phyloP scores from a whole-genome alignment of 2,113 vertebrate species.

The Eleginops maclovinus region DNA sequence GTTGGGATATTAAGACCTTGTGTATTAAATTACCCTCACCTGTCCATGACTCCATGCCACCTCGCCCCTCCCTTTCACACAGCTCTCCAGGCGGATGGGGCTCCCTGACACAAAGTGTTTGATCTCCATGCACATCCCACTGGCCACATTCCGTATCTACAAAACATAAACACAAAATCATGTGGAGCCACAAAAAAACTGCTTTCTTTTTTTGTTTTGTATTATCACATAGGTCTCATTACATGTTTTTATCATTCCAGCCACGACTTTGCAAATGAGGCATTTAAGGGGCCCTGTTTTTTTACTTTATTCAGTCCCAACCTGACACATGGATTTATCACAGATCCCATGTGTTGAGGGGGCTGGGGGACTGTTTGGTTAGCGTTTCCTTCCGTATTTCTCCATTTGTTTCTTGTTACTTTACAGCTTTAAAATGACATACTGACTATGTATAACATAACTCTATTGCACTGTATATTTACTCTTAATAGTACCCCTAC shows the following conservation, averaged over 20 bases:
- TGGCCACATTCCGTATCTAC: constrained; percentile 90
- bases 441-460: not conserved
- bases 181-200: too few relatives aligned
- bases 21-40: constrained; percentile 77
- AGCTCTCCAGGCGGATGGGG: constrained; percentile 90
- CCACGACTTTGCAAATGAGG: too few relatives aligned
- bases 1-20: not conserved
- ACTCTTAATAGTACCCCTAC: not conserved
- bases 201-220: too few relatives aligned
- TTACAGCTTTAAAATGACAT: not conserved
- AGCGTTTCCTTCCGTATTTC: not conserved
- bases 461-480: not conserved
- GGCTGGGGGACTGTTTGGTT: not conserved
- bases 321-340: not conserved
- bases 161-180: constrained; percentile 17
- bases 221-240: not conserved
- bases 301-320: not conserved
- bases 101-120: constrained; percentile 92
- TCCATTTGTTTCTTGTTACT: not conserved
- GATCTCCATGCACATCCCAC: constrained; percentile 89
- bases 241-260: not conserved
- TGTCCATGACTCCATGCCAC: constrained; percentile 92
- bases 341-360: not conserved
- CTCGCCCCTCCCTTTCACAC: constrained; percentile 88
- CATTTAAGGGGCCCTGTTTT: too few relatives aligned